A percentile compares a stretch with the other conserved stretches of the same genome.
phyloP scores from a whole-genome alignment of 2,797 vertebrate genomes.

The Centroberyx gerrardi region DNA sequence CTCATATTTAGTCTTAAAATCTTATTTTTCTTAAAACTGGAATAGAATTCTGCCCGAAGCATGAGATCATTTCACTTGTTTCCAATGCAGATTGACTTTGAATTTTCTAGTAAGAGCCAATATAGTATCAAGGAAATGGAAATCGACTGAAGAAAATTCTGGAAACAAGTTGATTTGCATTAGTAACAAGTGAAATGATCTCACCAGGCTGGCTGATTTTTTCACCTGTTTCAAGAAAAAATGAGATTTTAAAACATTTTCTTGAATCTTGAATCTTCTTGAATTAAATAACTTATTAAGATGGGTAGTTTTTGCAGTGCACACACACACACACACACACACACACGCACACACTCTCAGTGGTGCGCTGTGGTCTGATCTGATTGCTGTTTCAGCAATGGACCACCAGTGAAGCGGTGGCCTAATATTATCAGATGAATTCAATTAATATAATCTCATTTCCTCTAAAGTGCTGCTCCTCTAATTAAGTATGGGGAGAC shows the following conservation, averaged over 20 bases:
- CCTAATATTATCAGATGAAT: constrained; percentile 89
- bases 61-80: too few relatives aligned
- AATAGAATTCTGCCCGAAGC: too few relatives aligned
- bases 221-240: not conserved
- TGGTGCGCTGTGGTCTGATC: constrained; percentile 31
- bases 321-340: constrained; percentile 10
- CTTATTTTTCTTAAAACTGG: too few relatives aligned
- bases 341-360: constrained; percentile 10
- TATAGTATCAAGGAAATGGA: too few relatives aligned
- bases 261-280: too few relatives aligned
- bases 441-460: constrained; percentile 96
- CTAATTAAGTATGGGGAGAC: constrained; percentile 87
- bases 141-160: too few relatives aligned
- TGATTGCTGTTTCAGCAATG: constrained; percentile 31
- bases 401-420: constrained; percentile 56
- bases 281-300: not conserved
- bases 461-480: constrained; percentile 93
- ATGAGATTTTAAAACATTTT: not conserved
- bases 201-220: not conserved
- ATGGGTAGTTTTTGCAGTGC: too few relatives aligned
- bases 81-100: too few relatives aligned
- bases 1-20: too few relatives aligned
- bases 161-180: too few relatives aligned
- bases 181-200: too few relatives aligned
- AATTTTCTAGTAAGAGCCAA: too few relatives aligned